A percentile compares a stretch with the other conserved stretches of the same genome.
Evolutionary conservation across 2,888 invertebrate genomes (phyloP).

Genomic region (Chouioia cunea): DNA sequence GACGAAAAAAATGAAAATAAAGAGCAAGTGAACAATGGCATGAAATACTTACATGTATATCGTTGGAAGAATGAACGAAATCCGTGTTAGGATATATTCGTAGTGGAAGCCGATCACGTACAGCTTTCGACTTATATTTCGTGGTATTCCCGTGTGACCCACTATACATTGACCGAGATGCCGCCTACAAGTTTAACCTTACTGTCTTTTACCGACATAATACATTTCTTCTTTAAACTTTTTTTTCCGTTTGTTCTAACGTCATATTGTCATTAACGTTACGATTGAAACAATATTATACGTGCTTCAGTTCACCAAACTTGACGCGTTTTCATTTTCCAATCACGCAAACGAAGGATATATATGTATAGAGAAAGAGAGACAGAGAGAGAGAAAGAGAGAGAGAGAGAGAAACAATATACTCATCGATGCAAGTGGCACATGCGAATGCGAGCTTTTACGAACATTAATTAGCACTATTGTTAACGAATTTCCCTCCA

Average conservation of each 20-base stretch:
- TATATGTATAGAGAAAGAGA: too few relatives aligned
- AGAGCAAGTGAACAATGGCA: not conserved
- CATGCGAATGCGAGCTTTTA: constrained; percentile 13
- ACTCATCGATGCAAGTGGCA: too few relatives aligned
- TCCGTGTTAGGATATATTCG: constrained; percentile 16
- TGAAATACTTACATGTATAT: not conserved
- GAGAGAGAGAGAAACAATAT: too few relatives aligned
- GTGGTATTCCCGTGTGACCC: not conserved
- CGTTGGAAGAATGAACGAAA: constrained; percentile 13
- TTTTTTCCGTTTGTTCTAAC: too few relatives aligned
- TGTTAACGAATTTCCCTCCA: not conserved
- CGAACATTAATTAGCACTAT: constrained; percentile 25
- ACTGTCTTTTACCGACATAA: not conserved
- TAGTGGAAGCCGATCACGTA: constrained; percentile 35
- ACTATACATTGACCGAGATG: too few relatives aligned
- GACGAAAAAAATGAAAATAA: constrained; percentile 13
- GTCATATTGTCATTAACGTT: too few relatives aligned
- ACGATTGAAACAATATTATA: too few relatives aligned
- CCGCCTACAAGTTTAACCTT: too few relatives aligned
- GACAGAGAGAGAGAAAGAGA: too few relatives aligned
- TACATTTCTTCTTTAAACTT: not conserved
- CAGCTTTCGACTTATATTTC: not conserved
- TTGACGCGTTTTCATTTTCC: too few relatives aligned
- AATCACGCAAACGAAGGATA: too few relatives aligned
- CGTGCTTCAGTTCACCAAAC: too few relatives aligned